phyloP scores from a whole-genome alignment of 2,888 invertebrate species.

The Nasonovia ribisnigri region DNA sequence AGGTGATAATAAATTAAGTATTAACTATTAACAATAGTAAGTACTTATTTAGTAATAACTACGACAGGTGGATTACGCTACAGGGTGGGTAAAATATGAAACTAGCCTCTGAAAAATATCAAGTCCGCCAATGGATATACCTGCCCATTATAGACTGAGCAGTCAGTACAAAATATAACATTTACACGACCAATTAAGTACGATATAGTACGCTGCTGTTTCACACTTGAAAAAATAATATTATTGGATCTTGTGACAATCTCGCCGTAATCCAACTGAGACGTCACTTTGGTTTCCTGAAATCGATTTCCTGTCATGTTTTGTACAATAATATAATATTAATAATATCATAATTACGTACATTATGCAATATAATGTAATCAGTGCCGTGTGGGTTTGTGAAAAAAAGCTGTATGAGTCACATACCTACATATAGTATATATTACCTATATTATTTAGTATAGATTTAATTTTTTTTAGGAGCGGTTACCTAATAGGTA shows the following conservation, averaged over 20 bases:
- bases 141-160: no score
- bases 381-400: neutral
- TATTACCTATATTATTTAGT: neutral
- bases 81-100: no score
- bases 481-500: neutral
- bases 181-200: no score
- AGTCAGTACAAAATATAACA: no score
- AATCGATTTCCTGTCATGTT: neutral
- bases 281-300: neutral
- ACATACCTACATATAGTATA: neutral
- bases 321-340: neutral
- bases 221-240: neutral
- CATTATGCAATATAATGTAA: neutral
- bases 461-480: neutral
- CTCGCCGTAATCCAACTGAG: no score
- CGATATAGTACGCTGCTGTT: no score
- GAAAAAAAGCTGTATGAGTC: neutral
- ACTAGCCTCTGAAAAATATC: no score
- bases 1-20: no score
- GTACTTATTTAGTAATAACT: no score
- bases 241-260: neutral
- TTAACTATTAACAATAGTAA: no score
- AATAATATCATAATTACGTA: neutral
- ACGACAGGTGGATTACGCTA: no score
- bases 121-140: no score